Evolutionary conservation across 2,888 invertebrate genomes (phyloP).

Genomic region (Patella caerulea): DNA sequence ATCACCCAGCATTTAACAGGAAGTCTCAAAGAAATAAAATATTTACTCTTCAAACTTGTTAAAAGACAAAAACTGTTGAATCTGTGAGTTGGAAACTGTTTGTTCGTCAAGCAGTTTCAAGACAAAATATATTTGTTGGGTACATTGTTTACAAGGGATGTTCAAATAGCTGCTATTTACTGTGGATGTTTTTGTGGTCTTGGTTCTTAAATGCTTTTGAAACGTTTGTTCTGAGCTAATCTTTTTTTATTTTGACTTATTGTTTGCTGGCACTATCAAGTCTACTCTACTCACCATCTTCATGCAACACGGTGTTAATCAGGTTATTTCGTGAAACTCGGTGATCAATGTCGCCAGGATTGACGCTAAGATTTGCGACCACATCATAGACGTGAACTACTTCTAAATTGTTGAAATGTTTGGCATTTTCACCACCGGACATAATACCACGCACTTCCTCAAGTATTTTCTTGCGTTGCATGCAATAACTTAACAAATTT

Average conservation of each 20-base stretch:
- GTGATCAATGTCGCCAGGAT: not conserved
- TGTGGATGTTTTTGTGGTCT: not conserved
- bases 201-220: constrained; percentile 2
- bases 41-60: constrained; percentile 5
- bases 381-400: not conserved
- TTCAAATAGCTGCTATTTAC: not conserved
- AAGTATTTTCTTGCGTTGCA: too few species aligned
- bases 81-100: not conserved
- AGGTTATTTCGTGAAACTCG: not conserved
- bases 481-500: too few species aligned
- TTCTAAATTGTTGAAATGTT: not conserved
- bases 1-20: not conserved
- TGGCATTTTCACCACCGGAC: too few species aligned
- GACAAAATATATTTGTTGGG: not conserved
- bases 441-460: too few species aligned
- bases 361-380: not conserved
- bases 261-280: constrained; percentile 7
- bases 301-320: constrained; percentile 1
- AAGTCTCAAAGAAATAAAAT: constrained; percentile 4
- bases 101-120: not conserved
- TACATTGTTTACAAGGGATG: not conserved
- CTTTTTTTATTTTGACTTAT: constrained; percentile 7
- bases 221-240: not conserved
- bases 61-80: constrained; percentile 9
- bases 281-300: not conserved